Base-by-base conservation (phyloP, 2,797 vertebrate species). In the Anabacerthia variegaticeps region DNA sequence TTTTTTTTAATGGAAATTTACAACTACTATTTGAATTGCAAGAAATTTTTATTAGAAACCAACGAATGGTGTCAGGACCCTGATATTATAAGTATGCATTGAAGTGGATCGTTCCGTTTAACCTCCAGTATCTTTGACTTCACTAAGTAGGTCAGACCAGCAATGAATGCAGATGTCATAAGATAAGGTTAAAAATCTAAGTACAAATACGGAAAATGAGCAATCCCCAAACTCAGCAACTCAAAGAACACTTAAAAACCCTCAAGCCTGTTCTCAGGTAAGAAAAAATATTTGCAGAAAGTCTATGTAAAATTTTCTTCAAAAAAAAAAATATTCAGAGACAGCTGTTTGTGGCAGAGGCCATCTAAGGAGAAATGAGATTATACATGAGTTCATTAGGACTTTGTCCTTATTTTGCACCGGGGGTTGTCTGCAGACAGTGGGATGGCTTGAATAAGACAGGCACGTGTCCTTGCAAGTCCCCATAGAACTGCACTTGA, bases 61-160 rank as follows among this genome's bases (percentile, higher is more conserved):
- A 69, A 62, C 2, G 2, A 62, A 36, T 85, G 62, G 28, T 85
- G 46, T 68, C 58, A 91, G 76, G 51, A 78, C 6, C 43, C 80
- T 77, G 65, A 94, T 87, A 88, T 91, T 34, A 27, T 27, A 90
- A 61, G 26, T 36, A 58, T 55, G 30, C 20, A 30, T 28, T 58
- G 75, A 85, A 83, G 23, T 85, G 81, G 20, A 65, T 80, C 0
- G 0, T 23, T 89, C 71, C 32, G 34, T 23, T 78, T 91, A 51
- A 83, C 82, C 63, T 89, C 44, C 52, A 46, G 37, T 37, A 66
- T 61, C 62, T 95, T 71, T 91, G 79, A 80, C 51, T 94, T 82
- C 68, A 24, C 30, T 88, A 96, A 94, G 65, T 90, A 94, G 89
- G 95, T 95, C 92, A 94, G 77, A 85, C 3, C 67, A 88, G 28